Conservation (phyloP, 2,113 vertebrate species). For the Scomber scombrus region DNA sequence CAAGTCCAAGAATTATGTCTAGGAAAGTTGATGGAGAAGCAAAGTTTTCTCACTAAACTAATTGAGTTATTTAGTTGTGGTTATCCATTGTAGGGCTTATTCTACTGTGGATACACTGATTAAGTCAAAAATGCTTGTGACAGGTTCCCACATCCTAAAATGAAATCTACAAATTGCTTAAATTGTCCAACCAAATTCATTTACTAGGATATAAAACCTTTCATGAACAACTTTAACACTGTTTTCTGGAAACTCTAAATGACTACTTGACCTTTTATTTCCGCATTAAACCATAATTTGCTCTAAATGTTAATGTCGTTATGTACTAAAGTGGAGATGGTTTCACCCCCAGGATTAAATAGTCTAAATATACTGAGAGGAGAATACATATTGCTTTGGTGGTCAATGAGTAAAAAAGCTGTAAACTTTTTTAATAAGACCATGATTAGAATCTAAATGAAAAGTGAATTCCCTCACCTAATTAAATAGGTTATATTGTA, state of each 20-base stretch:
- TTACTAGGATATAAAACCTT: no score
- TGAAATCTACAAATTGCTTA: neutral
- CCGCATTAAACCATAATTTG: neutral
- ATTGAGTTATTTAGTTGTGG: neutral
- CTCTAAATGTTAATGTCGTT: neutral
- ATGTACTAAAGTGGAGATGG: neutral
- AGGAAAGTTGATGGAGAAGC: neutral
- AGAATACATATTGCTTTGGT: slow-evolving; percentile 15
- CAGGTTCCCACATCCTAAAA: neutral
- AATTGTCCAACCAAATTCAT: no score
- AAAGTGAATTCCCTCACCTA: slow-evolving; percentile 27
- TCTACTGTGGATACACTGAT: neutral
- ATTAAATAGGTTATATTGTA: slow-evolving; percentile 43
- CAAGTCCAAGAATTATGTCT: neutral
- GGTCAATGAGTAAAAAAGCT: slow-evolving; percentile 22
- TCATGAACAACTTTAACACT: no score
- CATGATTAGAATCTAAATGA: slow-evolving; percentile 45
- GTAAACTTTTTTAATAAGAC: slow-evolving; percentile 41
- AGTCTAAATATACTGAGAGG: neutral
- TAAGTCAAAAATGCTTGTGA: neutral
- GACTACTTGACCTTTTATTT: neutral
- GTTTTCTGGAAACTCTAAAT: no score
- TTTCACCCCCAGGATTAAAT: neutral
- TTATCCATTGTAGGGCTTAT: no score
- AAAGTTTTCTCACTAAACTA: no score